Conservation (phyloP, 53 echinoderm and acorn worm genomes). For the Echinometra lucunter region DNA sequence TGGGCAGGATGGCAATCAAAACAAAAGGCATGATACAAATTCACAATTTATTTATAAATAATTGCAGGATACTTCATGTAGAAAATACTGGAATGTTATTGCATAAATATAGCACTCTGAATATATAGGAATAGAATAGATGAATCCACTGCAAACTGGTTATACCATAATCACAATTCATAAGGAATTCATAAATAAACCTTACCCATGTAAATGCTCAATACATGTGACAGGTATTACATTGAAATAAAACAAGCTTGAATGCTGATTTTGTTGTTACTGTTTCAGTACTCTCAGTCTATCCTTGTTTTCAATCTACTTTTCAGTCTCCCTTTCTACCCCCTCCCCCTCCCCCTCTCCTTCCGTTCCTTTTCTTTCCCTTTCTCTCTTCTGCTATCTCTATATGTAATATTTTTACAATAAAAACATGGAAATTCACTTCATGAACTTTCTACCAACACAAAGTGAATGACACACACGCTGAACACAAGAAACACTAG, state of each 20-base stretch:
- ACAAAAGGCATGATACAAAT: neutral
- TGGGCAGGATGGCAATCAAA: neutral
- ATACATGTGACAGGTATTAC: no score
- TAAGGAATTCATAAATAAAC: neutral
- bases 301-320: no score
- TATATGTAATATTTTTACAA: no score
- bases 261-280: no score
- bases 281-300: no score
- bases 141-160: neutral
- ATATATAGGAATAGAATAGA: neutral
- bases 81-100: slow-evolving; percentile 14
- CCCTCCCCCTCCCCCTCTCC: neutral
- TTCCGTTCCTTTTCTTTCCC: neutral
- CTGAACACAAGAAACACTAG: no score
- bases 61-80: neutral
- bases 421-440: no score
- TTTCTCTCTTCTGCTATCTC: neutral
- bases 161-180: neutral
- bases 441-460: no score
- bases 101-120: slow-evolving; percentile 7
- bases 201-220: no score
- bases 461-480: no score
- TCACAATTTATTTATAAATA: neutral
- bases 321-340: neutral
- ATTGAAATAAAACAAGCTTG: no score